phyloP scores from a whole-genome alignment of 2,797 vertebrate species.

The Anas bahamensis region DNA sequence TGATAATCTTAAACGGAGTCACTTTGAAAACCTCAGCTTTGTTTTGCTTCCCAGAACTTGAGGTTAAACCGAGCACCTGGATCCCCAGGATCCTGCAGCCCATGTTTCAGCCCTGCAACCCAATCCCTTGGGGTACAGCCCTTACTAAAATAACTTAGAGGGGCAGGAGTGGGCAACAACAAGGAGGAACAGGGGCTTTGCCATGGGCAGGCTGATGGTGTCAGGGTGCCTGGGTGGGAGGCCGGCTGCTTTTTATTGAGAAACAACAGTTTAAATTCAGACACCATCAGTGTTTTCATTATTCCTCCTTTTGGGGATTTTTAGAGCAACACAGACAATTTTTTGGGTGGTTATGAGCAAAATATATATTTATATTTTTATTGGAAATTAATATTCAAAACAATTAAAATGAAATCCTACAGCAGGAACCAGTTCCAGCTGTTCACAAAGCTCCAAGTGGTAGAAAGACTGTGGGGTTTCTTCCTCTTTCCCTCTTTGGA shows the following conservation, averaged over 20 bases:
- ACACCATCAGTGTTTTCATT: background rate
- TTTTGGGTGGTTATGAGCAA: background rate
- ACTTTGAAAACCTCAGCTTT: background rate
- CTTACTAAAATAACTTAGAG: background rate
- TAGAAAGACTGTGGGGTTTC: background rate
- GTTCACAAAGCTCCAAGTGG: background rate
- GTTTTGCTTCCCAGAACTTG: background rate
- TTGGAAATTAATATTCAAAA: background rate
- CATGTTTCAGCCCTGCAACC: background rate
- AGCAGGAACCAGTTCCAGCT: background rate
- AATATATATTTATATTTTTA: background rate
- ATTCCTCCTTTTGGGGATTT: background rate
- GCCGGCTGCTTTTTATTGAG: background rate
- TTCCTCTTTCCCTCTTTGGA: background rate
- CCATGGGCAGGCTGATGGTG: accelerated
- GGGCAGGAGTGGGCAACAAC: background rate
- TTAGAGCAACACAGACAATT: background rate
- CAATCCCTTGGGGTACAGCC: background rate
- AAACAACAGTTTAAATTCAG: background rate
- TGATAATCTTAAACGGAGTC: background rate
- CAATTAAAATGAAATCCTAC: background rate
- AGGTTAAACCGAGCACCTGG: background rate
- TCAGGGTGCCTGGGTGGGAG: background rate
- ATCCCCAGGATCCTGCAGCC: background rate
- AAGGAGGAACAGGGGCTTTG: background rate